phyloP scores from a whole-genome alignment of 2,797 vertebrate species.

The Chanos chanos region DNA sequence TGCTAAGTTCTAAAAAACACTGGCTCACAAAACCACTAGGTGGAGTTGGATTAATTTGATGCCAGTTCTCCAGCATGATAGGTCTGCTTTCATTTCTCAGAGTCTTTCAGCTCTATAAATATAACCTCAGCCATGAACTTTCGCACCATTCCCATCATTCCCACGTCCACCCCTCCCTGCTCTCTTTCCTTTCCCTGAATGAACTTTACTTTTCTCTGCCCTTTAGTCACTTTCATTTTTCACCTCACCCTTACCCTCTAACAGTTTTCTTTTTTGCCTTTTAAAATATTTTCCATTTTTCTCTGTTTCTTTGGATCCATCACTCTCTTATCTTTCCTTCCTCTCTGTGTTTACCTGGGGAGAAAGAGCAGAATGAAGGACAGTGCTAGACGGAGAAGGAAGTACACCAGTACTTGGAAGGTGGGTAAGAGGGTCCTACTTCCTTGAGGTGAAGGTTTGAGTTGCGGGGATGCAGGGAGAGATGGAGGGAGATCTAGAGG shows the following conservation, averaged over 20 bases:
- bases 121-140: slow-evolving; percentile 46
- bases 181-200: slow-evolving; percentile 14
- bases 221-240: not conserved
- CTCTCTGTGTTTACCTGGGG: slow-evolving; percentile 61
- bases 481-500: slow-evolving; percentile 33
- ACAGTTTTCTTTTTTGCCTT: too few species aligned
- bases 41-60: slow-evolving; percentile 35
- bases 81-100: not conserved
- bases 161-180: not conserved
- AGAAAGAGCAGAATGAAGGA: slow-evolving; percentile 62
- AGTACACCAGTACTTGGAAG: slow-evolving; percentile 56
- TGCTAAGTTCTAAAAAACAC: too few species aligned
- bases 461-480: slow-evolving; percentile 28
- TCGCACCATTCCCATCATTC: slow-evolving; percentile 39
- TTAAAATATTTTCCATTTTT: too few species aligned
- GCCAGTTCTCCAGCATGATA: slow-evolving; percentile 7
- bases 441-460: not conserved
- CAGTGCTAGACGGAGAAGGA: slow-evolving; percentile 68
- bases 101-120: slow-evolving; percentile 47
- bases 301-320: not conserved
- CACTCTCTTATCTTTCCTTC: not conserved
- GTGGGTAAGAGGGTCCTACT: slow-evolving; percentile 47
- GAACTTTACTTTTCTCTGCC: slow-evolving; percentile 28
- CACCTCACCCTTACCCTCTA: too few species aligned
- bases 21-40: slow-evolving; percentile 36